Evolutionary conservation across 2,797 vertebrate genomes (phyloP), one percentile per base, ranked within the genome.

Genomic region (Neosilurus hyrtlii): DNA sequence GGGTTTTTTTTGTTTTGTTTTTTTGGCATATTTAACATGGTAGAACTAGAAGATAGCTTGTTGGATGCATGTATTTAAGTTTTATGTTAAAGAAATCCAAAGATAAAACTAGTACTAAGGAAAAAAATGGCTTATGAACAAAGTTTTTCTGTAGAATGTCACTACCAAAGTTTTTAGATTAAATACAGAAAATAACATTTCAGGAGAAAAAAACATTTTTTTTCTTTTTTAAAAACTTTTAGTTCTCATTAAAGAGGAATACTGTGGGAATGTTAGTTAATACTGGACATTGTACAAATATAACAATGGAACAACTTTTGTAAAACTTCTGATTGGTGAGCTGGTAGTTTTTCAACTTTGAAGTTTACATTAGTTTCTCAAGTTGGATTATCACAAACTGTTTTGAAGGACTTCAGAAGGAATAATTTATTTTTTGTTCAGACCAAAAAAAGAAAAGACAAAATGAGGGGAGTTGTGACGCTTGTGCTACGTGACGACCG

Each of bases 371-470:
- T 79, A 74, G 85, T 83, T 85, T 89, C 88, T 85, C 89, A 65
- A 87, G 85, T 85, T 85, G 14, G 79, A 87, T 80, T 49, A 22
- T 78, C 18, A 22, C 59, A 30, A 70, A 81, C 85, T 83, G 86
- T 84, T 89, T 89, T 94, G 94, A 95, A 94, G 94, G 94, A 86
- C 80, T 86, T 84, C 88, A 84, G 80, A 93, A 89, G 92, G 92
- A 94, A 91, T 92, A 86, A 88, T 91, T 94, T 92, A 87, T 94
- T 92, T 95, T 95, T 94, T 93, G 93, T 96, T 96, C 93, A 91
- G 95, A 97, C 96, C 96, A 97, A 98, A 98, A 96, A 94, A 87
- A 83, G 87, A 73, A 71, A 86, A 88, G 87, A 51, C n/a, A 12
- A 52, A 92, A 88, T 89, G 91, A 91, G 91, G 91, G 92, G 93